Evolutionary conservation across 2,113 vertebrate genomes (phyloP).

Genomic region (Lanius collurio): DNA sequence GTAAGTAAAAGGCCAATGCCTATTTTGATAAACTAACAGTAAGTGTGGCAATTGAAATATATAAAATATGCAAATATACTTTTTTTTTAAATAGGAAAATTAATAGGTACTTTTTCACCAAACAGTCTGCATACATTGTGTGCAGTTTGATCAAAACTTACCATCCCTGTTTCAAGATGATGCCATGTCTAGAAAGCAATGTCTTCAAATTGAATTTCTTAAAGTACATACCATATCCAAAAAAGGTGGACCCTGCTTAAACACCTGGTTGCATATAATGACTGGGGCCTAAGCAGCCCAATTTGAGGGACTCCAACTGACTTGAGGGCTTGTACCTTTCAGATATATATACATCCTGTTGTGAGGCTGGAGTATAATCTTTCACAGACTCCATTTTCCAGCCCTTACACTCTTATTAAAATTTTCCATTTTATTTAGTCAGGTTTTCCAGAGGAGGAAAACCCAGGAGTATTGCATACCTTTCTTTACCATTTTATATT

Average conservation of each 20-base stretch:
- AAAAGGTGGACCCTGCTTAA: background rate
- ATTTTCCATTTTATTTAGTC: background rate
- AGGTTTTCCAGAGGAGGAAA: slow-evolving; percentile 64
- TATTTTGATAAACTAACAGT: background rate
- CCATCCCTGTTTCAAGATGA: background rate
- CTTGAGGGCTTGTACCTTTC: background rate
- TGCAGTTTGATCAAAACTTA: background rate
- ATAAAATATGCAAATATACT: background rate
- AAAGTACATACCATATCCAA: background rate
- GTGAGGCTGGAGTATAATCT: background rate
- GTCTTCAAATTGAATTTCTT: background rate
- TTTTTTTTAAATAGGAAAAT: background rate
- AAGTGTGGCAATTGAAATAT: background rate
- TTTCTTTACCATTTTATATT: slow-evolving; percentile 65
- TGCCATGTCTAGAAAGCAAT: background rate
- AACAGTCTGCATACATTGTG: background rate
- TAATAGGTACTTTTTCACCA: background rate
- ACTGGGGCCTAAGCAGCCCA: background rate
- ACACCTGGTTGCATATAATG: background rate
- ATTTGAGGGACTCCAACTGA: background rate
- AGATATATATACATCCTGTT: background rate
- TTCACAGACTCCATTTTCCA: background rate
- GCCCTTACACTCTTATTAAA: background rate
- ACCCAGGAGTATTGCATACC: slow-evolving; percentile 52
- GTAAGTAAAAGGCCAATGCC: background rate